A percentile compares a stretch with the other conserved stretches of the same genome.
These are phyloP conservation scores for Eledona agricola DNA, from an alignment of 2,888 invertebrate species.

Conservation along the genomic window DNA sequence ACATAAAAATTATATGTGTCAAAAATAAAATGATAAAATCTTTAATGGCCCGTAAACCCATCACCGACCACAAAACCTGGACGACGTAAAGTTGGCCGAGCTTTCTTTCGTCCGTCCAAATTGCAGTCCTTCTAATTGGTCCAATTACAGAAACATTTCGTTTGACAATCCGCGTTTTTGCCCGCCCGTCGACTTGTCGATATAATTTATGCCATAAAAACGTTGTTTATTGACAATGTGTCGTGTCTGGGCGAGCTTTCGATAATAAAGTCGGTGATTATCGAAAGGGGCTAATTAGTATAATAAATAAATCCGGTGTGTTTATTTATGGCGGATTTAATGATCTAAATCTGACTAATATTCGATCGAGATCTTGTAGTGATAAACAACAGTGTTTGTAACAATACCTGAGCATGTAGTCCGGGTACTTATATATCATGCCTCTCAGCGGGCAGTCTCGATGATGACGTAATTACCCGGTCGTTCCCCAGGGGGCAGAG, in stretches of 20 bases:
- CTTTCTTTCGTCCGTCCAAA: no score
- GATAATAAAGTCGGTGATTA: constrained; percentile 36
- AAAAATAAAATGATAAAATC: constrained; percentile 43
- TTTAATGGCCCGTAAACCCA: constrained; percentile 41
- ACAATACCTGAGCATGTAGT: constrained; percentile 55
- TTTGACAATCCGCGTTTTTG: no score
- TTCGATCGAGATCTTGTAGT: constrained; percentile 48
- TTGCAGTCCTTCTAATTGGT: no score
- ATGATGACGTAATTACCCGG: constrained; percentile 60
- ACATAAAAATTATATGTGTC: constrained; percentile 36
- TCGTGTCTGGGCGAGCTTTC: constrained; percentile 31
- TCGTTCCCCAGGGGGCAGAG: constrained; percentile 54
- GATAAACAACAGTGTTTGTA: constrained; percentile 57
- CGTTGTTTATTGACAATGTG: constrained; percentile 33
- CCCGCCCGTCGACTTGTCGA: background rate
- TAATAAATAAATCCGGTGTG: constrained; percentile 38
- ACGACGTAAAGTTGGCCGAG: constrained; percentile 14
- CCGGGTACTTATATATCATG: constrained; percentile 54
- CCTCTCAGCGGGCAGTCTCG: constrained; percentile 49
- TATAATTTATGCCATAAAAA: constrained; percentile 26
- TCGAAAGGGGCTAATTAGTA: constrained; percentile 36
- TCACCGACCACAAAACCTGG: constrained; percentile 34
- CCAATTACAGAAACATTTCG: no score
- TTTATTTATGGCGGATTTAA: constrained; percentile 41
- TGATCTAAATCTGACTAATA: constrained; percentile 49